Conservation (phyloP, 2,797 vertebrate species). For the Bufotes viridis region DNA sequence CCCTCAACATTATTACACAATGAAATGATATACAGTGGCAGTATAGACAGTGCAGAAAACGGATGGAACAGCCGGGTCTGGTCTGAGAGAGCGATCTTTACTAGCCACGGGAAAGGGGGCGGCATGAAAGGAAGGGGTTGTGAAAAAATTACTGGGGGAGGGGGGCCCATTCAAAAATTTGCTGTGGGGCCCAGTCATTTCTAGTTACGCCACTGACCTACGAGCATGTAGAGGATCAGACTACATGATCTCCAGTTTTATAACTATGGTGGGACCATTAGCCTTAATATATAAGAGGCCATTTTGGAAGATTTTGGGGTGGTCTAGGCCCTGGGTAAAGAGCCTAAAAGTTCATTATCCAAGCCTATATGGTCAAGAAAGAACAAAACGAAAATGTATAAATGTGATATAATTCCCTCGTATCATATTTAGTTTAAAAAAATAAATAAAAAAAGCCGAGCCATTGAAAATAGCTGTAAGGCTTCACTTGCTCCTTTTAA, state of each 20-base stretch:
- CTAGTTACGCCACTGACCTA: too few relatives aligned
- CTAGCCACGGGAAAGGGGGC: too few relatives aligned
- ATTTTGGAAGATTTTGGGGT: not conserved
- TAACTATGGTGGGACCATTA: not conserved
- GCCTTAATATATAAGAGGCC: not conserved
- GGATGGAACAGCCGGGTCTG: too few relatives aligned
- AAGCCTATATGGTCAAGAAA: conserved; percentile 30
- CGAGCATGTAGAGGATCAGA: too few relatives aligned
- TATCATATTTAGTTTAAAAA: conserved; percentile 57
- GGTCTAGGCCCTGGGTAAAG: not conserved
- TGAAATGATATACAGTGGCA: too few relatives aligned
- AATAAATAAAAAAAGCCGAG: conserved; percentile 32
- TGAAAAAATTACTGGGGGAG: too few relatives aligned
- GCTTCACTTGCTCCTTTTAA: conserved; percentile 38
- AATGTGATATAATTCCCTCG: conserved; percentile 50
- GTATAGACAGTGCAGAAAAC: too few relatives aligned
- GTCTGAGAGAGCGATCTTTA: too few relatives aligned
- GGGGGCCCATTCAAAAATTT: too few relatives aligned
- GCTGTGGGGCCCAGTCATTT: too few relatives aligned
- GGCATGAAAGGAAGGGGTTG: too few relatives aligned
- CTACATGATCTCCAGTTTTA: not conserved
- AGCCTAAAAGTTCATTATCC: conserved; percentile 10
- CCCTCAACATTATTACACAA: too few relatives aligned
- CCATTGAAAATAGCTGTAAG: conserved; percentile 50
- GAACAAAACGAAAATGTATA: conserved; percentile 16